Base-by-base conservation (phyloP, 2,888 invertebrate genomes). In the Exephanes ischioxanthus region DNA sequence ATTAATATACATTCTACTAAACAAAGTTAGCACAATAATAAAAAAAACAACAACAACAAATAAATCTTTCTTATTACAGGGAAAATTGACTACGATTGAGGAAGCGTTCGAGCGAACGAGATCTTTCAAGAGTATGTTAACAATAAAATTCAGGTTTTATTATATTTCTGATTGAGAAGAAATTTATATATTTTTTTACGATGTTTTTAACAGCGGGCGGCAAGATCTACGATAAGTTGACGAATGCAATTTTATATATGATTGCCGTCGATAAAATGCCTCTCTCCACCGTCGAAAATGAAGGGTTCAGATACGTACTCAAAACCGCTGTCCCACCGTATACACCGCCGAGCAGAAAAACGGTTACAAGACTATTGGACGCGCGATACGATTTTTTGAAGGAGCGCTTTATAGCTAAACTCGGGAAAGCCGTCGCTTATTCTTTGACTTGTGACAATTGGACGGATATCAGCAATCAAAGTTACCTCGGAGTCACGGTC, bases 211-310 rank as follows among this genome's bases (percentile, higher is more conserved):
- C 41, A 71, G 41, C 41, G 9, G 7, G 41, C 41, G 41, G 41
- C 41, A 41, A 41, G 41, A 41, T 9, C 2, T 41, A 41, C 41
- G 41, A 41, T 41, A 41, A 41, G 41, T 41, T 41, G 41, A 41
- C 41, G 41, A 41, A 41, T 41, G 41, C 41, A 9, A 41, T 41
- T 41, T 41, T 85, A 5, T 82, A 71, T 55, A 86, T 86, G 87
- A 84, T 86, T 5, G 70, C 84, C 55, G 85, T 84, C 33, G 88
- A 88, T 51, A 55, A 79, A n/a, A 63, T 73, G 66, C 86, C 86
- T 45, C 16, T 86, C 19, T 53, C 71, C 1, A 85, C 78, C 37
- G 82, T 78, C 14, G 85, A 86, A 71, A 68, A 79, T 51, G 16
- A 41, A 41, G 41, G 41, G 9, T 41, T 41, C 41, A 2, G 41